Conservation (phyloP, 1,140 invertebrate genomes). For the Drosophila orosa region DNA sequence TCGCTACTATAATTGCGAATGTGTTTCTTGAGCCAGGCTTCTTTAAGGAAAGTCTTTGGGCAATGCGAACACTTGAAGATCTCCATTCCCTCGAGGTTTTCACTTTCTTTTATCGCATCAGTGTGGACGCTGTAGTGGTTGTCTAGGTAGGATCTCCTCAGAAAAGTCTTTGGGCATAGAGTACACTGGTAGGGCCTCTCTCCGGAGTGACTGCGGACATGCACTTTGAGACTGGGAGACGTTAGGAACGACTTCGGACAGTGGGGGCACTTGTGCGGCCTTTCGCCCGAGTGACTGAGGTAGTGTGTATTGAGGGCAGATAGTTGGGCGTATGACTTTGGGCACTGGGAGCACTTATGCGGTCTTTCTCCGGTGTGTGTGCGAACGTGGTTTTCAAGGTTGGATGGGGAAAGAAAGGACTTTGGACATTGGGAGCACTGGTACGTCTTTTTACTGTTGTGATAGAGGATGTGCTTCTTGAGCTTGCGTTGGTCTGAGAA, state of each 20-base stretch:
- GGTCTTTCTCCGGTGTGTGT: conserved; percentile 17
- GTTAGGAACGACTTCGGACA: conserved; percentile 5
- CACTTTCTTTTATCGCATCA: not conserved
- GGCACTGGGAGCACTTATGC: conserved; percentile 1
- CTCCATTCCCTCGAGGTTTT: not conserved
- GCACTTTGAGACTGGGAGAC: conserved; percentile 5
- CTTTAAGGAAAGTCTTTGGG: conserved; percentile 3
- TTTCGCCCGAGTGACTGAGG: conserved; percentile 2
- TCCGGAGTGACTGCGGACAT: conserved; percentile 2
- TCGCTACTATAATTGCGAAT: conserved; percentile 10
- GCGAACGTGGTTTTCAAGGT: not conserved
- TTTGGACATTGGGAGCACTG: conserved; percentile 4
- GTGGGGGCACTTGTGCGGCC: conserved; percentile 6
- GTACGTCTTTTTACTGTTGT: conserved; percentile 12
- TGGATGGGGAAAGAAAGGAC: conserved; percentile 6
- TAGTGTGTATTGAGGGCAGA: conserved; percentile 6
- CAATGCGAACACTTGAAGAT: conserved; percentile 5
- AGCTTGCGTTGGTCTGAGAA: conserved; percentile 6
- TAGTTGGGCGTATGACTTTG: conserved; percentile 6
- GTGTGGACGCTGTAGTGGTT: conserved; percentile 7
- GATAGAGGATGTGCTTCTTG: conserved; percentile 4
- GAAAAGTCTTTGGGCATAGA: not conserved
- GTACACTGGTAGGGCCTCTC: conserved; percentile 9
- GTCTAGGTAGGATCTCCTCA: conserved; percentile 3
- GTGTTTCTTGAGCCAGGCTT: conserved; percentile 13